Evolutionary conservation across 2,888 invertebrate species (phyloP).

Genomic region (Podabrus alpinus): DNA sequence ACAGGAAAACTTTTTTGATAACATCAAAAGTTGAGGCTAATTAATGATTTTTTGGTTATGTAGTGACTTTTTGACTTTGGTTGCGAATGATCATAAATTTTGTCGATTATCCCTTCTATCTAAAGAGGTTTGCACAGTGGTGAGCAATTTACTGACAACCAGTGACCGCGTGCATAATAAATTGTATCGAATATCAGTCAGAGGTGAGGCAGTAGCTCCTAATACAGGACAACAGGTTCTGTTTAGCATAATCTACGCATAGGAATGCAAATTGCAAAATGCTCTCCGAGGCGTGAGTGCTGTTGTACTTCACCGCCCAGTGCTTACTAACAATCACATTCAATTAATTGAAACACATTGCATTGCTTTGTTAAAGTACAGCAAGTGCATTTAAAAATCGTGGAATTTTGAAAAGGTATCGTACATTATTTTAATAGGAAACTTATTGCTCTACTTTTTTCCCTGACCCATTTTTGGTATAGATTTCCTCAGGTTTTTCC

Average conservation of each 20-base stretch:
- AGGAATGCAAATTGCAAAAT: conserved; percentile 31
- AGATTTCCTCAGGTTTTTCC: not conserved
- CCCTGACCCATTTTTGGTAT: not conserved
- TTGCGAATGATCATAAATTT: conserved; percentile 17
- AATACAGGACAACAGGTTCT: conserved; percentile 31
- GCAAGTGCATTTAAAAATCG: not conserved
- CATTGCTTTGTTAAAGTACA: conserved; percentile 7
- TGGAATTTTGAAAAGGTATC: not conserved
- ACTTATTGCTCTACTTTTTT: not conserved
- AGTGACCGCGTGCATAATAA: conserved; percentile 30
- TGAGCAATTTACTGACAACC: conserved; percentile 30
- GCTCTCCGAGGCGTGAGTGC: conserved; percentile 27
- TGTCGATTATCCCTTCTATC: conserved; percentile 20
- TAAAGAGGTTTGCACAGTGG: conserved; percentile 21
- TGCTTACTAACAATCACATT: conserved; percentile 35
- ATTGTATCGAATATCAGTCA: conserved; percentile 36
- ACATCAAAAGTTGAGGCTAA: conserved; percentile 10
- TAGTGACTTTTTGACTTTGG: not conserved
- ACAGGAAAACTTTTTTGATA: not conserved
- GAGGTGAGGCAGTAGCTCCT: conserved; percentile 31
- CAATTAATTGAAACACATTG: conserved; percentile 35
- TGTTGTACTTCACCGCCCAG: conserved; percentile 29
- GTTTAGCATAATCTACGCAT: conserved; percentile 31
- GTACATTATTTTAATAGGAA: not conserved
- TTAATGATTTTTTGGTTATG: conserved; percentile 23